A percentile compares a stretch with the other conserved stretches of the same genome.
phyloP scores from a whole-genome alignment of 2,113 vertebrate species.

The Lepisosteus oculatus region DNA sequence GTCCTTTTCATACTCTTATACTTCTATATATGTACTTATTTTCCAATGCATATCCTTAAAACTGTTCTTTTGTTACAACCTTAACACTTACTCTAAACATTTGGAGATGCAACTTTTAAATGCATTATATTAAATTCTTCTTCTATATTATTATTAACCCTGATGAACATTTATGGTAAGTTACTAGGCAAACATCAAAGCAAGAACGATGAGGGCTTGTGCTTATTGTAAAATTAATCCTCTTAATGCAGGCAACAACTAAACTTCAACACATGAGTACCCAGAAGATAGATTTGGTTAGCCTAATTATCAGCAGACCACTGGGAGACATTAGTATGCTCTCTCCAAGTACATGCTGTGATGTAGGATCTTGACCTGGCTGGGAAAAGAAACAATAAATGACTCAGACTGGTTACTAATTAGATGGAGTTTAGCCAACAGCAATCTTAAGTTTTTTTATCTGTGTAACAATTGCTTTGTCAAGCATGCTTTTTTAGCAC shows the following conservation, averaged over 20 bases:
- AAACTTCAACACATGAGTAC: not conserved
- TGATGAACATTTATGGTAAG: too few species aligned
- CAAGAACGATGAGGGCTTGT: too few species aligned
- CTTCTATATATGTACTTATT: too few species aligned
- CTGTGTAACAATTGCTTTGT: not conserved
- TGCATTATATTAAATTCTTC: not conserved
- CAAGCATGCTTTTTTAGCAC: not conserved
- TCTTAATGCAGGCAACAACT: not conserved
- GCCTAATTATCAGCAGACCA: slow-evolving; percentile 1
- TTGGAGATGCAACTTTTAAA: too few species aligned
- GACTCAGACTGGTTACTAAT: not conserved
- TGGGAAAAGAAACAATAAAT: not conserved
- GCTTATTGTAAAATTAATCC: too few species aligned
- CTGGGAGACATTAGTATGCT: not conserved
- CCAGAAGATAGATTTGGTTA: not conserved
- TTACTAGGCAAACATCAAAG: too few species aligned
- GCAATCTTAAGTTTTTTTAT: not conserved
- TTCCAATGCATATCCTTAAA: too few species aligned
- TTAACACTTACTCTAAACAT: too few species aligned
- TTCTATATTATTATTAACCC: not conserved
- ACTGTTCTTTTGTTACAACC: too few species aligned
- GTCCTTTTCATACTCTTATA: too few species aligned
- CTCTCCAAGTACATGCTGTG: not conserved
- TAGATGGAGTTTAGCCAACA: slow-evolving; percentile 1
- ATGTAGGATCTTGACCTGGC: not conserved